A percentile compares a stretch with the other conserved stretches of the same genome.
phyloP scores from a whole-genome alignment of 2,797 vertebrate genomes.

The Crenuchus spilurus region DNA sequence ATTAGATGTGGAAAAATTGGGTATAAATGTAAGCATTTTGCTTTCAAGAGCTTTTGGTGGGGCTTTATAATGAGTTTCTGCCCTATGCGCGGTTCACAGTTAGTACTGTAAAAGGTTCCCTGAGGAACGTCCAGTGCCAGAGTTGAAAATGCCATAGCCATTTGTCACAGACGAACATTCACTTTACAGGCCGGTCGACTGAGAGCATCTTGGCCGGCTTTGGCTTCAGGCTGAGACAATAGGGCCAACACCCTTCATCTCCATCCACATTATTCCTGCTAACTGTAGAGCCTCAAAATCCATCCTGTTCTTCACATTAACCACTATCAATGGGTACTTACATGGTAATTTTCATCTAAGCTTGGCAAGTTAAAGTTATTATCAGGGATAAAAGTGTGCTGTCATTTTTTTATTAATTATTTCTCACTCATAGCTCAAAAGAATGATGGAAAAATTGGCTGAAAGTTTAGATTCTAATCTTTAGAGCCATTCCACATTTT shows the following conservation, averaged over 20 bases:
- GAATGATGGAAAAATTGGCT: too few species aligned
- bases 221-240: slow-evolving; percentile 63
- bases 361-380: too few species aligned
- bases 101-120: slow-evolving; percentile 70
- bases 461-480: too few species aligned
- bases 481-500: too few species aligned
- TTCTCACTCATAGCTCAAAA: too few species aligned
- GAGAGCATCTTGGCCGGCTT: slow-evolving; percentile 66
- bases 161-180: slow-evolving; percentile 75
- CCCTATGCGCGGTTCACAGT: slow-evolving; percentile 69
- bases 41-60: slow-evolving; percentile 59
- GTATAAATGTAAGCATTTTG: slow-evolving; percentile 47
- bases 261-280: slow-evolving; percentile 14
- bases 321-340: background rate
- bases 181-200: slow-evolving; percentile 70
- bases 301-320: background rate
- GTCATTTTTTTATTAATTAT: too few species aligned
- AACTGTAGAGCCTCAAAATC: background rate
- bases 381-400: too few species aligned
- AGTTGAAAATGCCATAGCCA: slow-evolving; percentile 76
- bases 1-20: slow-evolving; percentile 39
- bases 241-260: slow-evolving; percentile 73
- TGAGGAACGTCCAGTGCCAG: slow-evolving; percentile 64
- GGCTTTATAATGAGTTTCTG: slow-evolving; percentile 72
- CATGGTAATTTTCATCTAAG: background rate